Evolutionary conservation across 2,888 invertebrate species (phyloP), one percentile per base, ranked within the genome.

Genomic region (Brachypterus glaber): DNA sequence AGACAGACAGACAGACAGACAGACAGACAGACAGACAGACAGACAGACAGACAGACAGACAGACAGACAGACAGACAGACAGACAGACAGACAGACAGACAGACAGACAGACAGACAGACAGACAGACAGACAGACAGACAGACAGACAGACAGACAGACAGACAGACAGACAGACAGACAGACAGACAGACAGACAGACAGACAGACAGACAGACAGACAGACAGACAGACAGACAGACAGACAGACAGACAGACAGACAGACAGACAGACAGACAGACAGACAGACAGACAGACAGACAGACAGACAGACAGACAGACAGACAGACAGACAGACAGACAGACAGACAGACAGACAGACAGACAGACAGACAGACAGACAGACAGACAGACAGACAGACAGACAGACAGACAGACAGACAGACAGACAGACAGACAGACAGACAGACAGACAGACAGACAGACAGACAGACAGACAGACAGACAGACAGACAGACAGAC

Each of bases 261-360:
- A 30, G 30, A 30, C 30, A 30, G 30, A 30, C 30, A 30, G 30
- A 30, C 30, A 32, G 32, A 32, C 32, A 32, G 32, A 32, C 32
- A 30, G 30, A 30, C 30, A 32, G 32, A 32, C 32, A 32, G 32
- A 32, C 32, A 32, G 32, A 32, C 32, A 32, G 32, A 32, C 32
- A 17, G 32, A 32, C 32, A 32, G 32, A 32, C 32, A 17, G 32
- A 32, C 32, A 32, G 32, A 32, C 32, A 17, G 32, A 32, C 32
- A 32, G 32, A 32, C 32, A 17, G 32, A 32, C 32, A 32, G 32
- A 32, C 32, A 17, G 32, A 32, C 32, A 32, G 32, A 32, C 24
- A 24, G 24, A 24, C 24, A 24, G 24, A 24, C 24, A 24, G 24
- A 24, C 24, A 24, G 24, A 24, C 24, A 24, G 24, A 24, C 24